Evolutionary conservation across 2,888 invertebrate species (phyloP).

Genomic region (Tenthredo livida): DNA sequence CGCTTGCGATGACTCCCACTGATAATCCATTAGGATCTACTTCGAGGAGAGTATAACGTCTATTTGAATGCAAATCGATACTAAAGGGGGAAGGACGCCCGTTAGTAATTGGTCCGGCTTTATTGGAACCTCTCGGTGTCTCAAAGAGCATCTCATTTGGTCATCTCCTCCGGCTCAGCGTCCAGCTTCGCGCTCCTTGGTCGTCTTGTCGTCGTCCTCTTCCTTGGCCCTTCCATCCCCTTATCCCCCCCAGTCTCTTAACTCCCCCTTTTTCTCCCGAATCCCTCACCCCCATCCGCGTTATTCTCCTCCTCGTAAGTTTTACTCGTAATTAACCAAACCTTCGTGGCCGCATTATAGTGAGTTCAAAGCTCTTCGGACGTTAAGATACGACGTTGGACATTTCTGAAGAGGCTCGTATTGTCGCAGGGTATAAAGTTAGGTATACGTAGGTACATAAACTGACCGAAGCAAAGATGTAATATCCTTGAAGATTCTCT

Average conservation of each 20-base stretch:
- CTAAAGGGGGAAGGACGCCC: constrained; percentile 75
- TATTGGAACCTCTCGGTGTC: constrained; percentile 77
- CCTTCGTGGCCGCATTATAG: constrained; percentile 31
- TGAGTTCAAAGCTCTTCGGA: constrained; percentile 38
- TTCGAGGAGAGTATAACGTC: constrained; percentile 77
- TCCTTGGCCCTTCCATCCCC: constrained; percentile 59
- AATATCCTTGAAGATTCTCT: background rate
- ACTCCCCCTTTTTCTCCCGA: constrained; percentile 60
- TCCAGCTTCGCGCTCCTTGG: constrained; percentile 49
- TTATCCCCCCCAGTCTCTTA: constrained; percentile 53
- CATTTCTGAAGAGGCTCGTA: background rate
- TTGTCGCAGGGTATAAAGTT: background rate
- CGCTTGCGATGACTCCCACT: constrained; percentile 75
- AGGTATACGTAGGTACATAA: background rate
- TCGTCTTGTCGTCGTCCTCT: constrained; percentile 51
- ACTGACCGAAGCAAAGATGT: background rate
- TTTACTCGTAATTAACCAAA: constrained; percentile 64
- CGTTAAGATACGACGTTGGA: constrained; percentile 12
- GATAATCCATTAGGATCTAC: constrained; percentile 79
- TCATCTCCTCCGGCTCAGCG: constrained; percentile 73
- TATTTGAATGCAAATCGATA: constrained; percentile 79
- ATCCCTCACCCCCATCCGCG: constrained; percentile 52
- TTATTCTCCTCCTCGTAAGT: constrained; percentile 60
- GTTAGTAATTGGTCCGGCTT: constrained; percentile 78
- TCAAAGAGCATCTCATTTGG: constrained; percentile 78